These are phyloP conservation scores for Merluccius polli DNA, from an alignment of 2,797 vertebrate species.

Conservation along the genomic window DNA sequence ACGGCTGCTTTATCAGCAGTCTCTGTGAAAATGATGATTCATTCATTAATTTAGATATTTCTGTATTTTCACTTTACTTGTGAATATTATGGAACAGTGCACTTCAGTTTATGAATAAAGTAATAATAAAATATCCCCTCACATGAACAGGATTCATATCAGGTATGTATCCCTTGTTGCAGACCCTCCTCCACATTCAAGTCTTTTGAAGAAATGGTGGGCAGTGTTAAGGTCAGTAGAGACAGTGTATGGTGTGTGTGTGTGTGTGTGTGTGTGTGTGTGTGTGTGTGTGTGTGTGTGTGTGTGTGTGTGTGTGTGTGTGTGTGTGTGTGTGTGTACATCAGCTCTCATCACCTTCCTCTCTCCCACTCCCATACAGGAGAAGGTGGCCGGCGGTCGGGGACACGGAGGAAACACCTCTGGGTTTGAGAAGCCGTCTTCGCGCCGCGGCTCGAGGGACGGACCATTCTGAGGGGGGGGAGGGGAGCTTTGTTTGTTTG, in stretches of 20 bases:
- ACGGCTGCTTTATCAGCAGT: neutral
- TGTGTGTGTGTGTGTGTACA: no score
- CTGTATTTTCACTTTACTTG: no score
- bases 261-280: neutral
- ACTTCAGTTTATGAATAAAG: neutral
- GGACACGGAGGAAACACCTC: conserved; percentile 39
- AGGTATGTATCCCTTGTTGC: neutral
- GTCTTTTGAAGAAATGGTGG: conserved; percentile 89
- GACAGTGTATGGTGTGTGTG: neutral
- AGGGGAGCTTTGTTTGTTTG: neutral
- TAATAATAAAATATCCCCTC: neutral
- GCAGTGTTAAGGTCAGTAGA: conserved; percentile 81
- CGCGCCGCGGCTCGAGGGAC: conserved; percentile 36
- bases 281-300: no score
- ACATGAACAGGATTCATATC: neutral
- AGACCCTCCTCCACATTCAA: conserved; percentile 95
- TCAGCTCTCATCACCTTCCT: conserved; percentile 13
- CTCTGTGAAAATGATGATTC: neutral
- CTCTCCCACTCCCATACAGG: conserved; percentile 43
- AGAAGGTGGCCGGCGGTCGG: conserved; percentile 53
- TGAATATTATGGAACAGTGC: no score
- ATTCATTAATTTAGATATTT: neutral
- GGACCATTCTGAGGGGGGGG: neutral
- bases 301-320: no score
- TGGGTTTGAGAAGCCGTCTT: conserved; percentile 53